Base-by-base conservation (phyloP, 2,888 invertebrate genomes). In the Tillus elongatus region DNA sequence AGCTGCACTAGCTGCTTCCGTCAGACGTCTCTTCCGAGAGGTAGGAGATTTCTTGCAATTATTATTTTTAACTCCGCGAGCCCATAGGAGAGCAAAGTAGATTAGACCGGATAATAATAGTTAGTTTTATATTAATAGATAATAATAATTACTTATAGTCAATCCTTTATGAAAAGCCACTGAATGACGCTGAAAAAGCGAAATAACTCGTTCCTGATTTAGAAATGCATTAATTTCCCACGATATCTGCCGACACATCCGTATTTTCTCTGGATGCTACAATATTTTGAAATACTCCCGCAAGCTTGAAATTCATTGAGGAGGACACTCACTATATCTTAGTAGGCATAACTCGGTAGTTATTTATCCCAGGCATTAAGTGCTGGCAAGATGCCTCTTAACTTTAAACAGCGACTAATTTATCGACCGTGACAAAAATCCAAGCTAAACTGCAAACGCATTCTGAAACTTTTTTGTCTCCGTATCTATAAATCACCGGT, bases 401-500 rank as follows among this genome's bases (percentile, higher is more conserved):
- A 45, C 45, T 49, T 47, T 51, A 51, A 49, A 48, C 42, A 48
- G 45, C 35, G 37, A 45, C 51, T 48, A 58, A 57, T 57, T 58
- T 57, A 56, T 57, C 52, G 56, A 49, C 47, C 53, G 52, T 53
- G 49, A 54, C 54, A 53, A 54, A 54, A 54, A 53, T 53, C 41
- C 38, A 33, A 46, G 45, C 38, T 36, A 46, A 52, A 50, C 47
- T 46, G 52, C 48, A 46, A 52, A 52, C 48, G 47, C 53, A 51
- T 54, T 53, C 52, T 44, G 30, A 31, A 32, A 38, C 36, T 45
- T 42, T 42, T 43, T 40, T 36, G 15, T 33, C 15, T 13, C n/a
- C 26, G 30, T 15, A 12, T 15, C 35, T 43, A 58, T 61, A 62
- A 62, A 61, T 62, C 58, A 58, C 52, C 39, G 44, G 56, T 53